phyloP scores from a whole-genome alignment of 2,888 invertebrate species.

The Bombylius major region DNA sequence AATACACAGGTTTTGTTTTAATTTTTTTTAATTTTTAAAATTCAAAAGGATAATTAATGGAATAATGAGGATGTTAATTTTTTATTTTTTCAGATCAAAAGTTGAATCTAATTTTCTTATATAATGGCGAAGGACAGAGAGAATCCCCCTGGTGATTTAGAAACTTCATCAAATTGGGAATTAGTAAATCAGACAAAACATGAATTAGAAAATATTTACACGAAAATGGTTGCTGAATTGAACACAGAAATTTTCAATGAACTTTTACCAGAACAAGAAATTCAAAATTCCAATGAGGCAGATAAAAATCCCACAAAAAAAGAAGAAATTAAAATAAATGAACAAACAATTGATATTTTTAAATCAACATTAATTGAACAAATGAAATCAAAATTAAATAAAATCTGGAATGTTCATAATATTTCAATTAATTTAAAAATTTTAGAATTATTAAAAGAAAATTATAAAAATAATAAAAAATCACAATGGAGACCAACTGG shows the following conservation, averaged over 20 bases:
- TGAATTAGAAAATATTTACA: neutral
- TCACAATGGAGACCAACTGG: neutral
- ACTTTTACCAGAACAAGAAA: neutral
- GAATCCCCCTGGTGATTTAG: too few relatives aligned
- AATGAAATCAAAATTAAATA: neutral
- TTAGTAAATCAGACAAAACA: neutral
- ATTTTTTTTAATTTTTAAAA: too few relatives aligned
- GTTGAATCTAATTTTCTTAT: too few relatives aligned
- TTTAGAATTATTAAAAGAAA: neutral
- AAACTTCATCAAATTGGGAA: too few relatives aligned
- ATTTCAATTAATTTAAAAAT: neutral
- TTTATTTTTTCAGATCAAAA: too few relatives aligned
- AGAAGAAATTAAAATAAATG: neutral
- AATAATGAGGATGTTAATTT: too few relatives aligned
- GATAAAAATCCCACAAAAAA: neutral
- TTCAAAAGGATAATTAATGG: too few relatives aligned
- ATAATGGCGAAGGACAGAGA: too few relatives aligned
- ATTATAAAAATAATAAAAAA: neutral
- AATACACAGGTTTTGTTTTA: too few relatives aligned
- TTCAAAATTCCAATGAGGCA: too few relatives aligned
- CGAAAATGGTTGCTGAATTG: neutral
- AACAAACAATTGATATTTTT: neutral
- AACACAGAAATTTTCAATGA: neutral
- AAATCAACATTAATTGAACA: neutral
- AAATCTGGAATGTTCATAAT: neutral